Conservation (phyloP, 2,888 invertebrate genomes). For the Drosophila mimica region DNA sequence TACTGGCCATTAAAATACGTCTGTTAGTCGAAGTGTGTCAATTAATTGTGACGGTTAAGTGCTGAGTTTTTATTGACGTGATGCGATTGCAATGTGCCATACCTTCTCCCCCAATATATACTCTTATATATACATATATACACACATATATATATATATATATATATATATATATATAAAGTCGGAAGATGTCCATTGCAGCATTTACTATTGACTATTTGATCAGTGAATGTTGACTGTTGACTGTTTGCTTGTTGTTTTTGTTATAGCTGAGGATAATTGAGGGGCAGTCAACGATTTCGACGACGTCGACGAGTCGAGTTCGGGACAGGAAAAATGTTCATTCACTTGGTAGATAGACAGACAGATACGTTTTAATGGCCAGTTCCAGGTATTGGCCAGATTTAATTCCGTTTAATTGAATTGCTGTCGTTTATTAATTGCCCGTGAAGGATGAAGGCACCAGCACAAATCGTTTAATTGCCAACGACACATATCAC, state of each 20-base stretch:
- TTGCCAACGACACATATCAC: constrained; percentile 27
- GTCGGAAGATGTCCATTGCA: constrained; percentile 7
- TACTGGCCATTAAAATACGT: constrained; percentile 51
- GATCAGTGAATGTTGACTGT: constrained; percentile 18
- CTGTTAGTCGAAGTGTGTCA: constrained; percentile 42
- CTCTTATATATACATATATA: too few species aligned
- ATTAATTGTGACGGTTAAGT: constrained; percentile 58
- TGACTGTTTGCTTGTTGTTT: constrained; percentile 9
- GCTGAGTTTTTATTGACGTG: constrained; percentile 48
- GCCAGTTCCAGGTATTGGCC: constrained; percentile 38
- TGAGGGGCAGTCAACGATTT: constrained; percentile 25
- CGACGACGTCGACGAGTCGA: not conserved
- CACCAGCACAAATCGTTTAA: constrained; percentile 50
- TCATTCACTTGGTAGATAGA: constrained; percentile 12
- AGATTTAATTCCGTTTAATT: constrained; percentile 74
- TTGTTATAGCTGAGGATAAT: constrained; percentile 34
- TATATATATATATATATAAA: not conserved
- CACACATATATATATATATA: not conserved
- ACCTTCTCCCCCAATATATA: not conserved
- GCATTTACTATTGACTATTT: constrained; percentile 32
- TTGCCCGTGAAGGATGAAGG: constrained; percentile 45
- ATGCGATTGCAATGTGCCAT: constrained; percentile 41
- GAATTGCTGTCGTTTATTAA: constrained; percentile 61
- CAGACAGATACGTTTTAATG: constrained; percentile 23
- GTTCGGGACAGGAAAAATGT: not conserved